Conservation (phyloP, 2,888 invertebrate species). For the Parnassius glacialis region DNA sequence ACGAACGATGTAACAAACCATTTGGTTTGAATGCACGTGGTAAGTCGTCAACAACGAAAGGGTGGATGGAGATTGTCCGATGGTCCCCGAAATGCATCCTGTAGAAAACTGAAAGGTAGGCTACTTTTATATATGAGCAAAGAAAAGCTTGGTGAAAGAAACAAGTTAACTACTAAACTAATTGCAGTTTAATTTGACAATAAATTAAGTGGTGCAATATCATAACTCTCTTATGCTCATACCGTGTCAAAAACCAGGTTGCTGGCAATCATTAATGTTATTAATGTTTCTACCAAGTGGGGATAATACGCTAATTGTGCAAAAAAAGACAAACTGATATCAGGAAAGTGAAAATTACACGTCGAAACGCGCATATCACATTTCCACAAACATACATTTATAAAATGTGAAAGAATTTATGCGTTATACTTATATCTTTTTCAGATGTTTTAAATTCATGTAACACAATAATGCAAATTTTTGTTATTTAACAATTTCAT, state of each 20-base stretch:
- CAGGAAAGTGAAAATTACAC: constrained; percentile 31
- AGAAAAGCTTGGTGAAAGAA: too few relatives aligned
- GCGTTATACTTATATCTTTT: background rate
- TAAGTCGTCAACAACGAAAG: too few relatives aligned
- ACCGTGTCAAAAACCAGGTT: constrained; percentile 26
- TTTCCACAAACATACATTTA: background rate
- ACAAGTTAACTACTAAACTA: too few relatives aligned
- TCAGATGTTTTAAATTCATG: background rate
- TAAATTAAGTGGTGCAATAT: too few relatives aligned
- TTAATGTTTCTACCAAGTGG: constrained; percentile 58
- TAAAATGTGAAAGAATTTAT: background rate
- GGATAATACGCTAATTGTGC: constrained; percentile 56
- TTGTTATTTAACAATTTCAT: background rate
- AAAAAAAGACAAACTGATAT: constrained; percentile 39
- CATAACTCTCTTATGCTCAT: too few relatives aligned
- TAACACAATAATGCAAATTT: background rate
- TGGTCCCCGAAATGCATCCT: too few relatives aligned
- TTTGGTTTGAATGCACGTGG: too few relatives aligned
- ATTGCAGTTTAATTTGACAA: too few relatives aligned
- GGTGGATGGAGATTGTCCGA: too few relatives aligned
- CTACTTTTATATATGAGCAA: too few relatives aligned
- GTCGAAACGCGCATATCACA: background rate
- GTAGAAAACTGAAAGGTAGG: too few relatives aligned
- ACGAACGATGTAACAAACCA: too few relatives aligned
- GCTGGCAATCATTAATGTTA: constrained; percentile 62